phyloP scores from a whole-genome alignment of 2,113 vertebrate genomes.

The Isichthys henryi region DNA sequence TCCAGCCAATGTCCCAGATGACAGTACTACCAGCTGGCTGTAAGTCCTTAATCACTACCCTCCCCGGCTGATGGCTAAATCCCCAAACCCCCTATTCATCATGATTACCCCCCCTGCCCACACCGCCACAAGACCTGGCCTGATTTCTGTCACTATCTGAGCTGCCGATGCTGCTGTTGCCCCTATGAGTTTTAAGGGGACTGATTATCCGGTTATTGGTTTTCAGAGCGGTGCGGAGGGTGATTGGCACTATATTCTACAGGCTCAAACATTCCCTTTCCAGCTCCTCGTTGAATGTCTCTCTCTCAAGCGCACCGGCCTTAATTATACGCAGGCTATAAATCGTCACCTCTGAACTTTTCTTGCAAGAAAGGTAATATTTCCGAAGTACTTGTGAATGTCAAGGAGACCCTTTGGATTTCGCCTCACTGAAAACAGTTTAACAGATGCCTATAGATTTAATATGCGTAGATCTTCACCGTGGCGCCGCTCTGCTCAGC shows the following conservation, averaged over 20 bases:
- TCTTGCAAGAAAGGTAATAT: conserved; percentile 12
- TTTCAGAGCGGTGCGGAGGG: neutral
- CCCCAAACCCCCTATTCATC: neutral
- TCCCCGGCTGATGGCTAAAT: neutral
- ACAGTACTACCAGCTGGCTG: neutral
- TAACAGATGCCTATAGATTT: conserved; percentile 7
- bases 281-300: neutral
- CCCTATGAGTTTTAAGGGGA: neutral
- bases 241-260: neutral
- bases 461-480: neutral
- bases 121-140: neutral
- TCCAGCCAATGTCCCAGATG: neutral
- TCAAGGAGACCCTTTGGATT: neutral
- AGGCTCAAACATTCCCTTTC: neutral
- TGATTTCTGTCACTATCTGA: neutral
- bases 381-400: conserved; percentile 9
- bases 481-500: neutral
- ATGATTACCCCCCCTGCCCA: neutral
- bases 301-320: neutral
- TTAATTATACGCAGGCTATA: conserved; percentile 8
- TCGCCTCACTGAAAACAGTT: neutral
- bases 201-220: neutral
- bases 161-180: neutral
- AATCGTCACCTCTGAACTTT: conserved; percentile 10
- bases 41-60: neutral